Base-by-base conservation (phyloP, 2,113 vertebrate species). In the Procapra przewalskii region DNA sequence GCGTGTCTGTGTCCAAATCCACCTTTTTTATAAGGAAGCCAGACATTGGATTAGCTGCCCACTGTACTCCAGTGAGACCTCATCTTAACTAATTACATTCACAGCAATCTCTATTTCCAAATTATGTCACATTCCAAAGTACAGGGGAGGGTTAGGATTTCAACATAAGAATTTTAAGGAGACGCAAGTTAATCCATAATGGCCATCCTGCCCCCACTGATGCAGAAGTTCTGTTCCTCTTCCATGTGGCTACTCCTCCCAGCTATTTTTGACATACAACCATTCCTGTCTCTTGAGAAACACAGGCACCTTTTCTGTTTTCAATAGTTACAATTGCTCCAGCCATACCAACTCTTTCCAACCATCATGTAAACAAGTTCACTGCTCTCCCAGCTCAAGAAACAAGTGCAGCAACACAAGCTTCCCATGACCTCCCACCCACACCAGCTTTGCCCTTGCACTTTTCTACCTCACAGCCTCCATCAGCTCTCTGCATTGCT, bases 361-460 rank as follows among this genome's bases (percentile, higher is more conserved):
- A 36, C 67, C 43, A 62, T 25, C 71, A 29, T 57, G 71, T 64
- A n/a, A 48, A 33, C 13, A 88, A 87, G 52, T 10, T 64, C 48
- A 75, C 27, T 3, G 17, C 12, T 80, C 40, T 92, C n/a, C 0
- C 25, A n/a, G 50, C 27, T 93, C 71, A 54, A 59, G 67, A 77
- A 90, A 33, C 15, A 82, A 3, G 6, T 4, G 2, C 55, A 45
- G 10, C 23, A 23, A 19, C 9, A 57, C 36, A 48, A 54, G 14
- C 10, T 55, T 45, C 19, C 62, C 13, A 0, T 3, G 50, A 21
- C n/a, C 31, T 48, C 7, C 7, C 3, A 2, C 6, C 57, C 45
- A 8, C 4, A 11, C 29, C 4, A 55, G 45, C 17, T 25, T 43
- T 40, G 62, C 0, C 5, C 4, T 45, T 33, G 43, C 0, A 1